Base-by-base conservation (phyloP, 2,113 vertebrate genomes). In the Atrichornis clamosus region DNA sequence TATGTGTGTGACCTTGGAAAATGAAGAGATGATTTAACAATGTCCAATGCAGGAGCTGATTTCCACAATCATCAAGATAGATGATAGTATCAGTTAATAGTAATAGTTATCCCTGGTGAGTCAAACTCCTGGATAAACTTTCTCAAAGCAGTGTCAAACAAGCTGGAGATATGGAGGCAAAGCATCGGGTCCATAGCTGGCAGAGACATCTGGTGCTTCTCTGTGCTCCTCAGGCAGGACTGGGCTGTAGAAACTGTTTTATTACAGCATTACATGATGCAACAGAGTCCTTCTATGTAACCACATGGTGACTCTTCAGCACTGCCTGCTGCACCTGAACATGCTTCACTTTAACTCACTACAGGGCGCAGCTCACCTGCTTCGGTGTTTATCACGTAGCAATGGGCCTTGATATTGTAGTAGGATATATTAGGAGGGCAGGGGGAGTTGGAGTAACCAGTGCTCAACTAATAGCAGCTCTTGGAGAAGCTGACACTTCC, bases 281-380 rank as follows among this genome's bases (percentile, higher is more conserved):
- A 49, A 16, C 13, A 69, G 21, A 53, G 23, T 44, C 58, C 39
- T 19, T 30, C 59, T 74, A 3, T 50, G 60, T 63, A 50, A 75
- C 20, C 28, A 33, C 56, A 65, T 3, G 22, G 19, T 1, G 10
- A 26, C 28, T 20, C 39, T 53, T 58, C 76, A 89, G 47, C 50
- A 21, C 23, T 35, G 22, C 14, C 50, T 74, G 37, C 41, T 77
- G 59, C 41, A 47, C 28, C n/a, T 47, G 37, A 84, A 42, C 6
- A 46, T 0, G 0, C 37, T 73, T 68, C 67, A 9, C 12, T 83
- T 68, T 9, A 46, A 35, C 33, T 50, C 21, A 9, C 10, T 7
- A 2, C 0, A 1, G 64, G 37, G n/a, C 47, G 55, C 21, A 30
- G 26, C 11, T 65, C 5, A 2, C 27, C 20, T 46, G 32, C 19